Evolutionary conservation across 2,113 vertebrate species (phyloP), one percentile per base, ranked within the genome.

Genomic region (Agapornis roseicollis): DNA sequence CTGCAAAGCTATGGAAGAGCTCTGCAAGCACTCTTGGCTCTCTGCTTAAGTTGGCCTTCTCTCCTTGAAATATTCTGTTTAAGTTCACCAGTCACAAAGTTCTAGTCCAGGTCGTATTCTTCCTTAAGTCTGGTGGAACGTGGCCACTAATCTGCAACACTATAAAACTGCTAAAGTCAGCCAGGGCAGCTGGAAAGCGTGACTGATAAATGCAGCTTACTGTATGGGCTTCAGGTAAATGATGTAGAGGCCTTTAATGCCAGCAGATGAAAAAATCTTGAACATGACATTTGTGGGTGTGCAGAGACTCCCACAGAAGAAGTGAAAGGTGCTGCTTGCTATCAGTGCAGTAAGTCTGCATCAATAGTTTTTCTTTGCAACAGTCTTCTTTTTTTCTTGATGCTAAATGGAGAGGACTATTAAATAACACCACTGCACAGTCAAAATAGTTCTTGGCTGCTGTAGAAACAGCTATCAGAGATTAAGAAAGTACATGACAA

Each of bases 401-500:
- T 94, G 56, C 39, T 89, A 80, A 84, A 91, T 27, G 78, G 31
- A 39, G 61, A 91, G 28, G 23, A 50, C 22, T 81, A 76, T 73
- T 94, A 81, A 94, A 58, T 94, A 90, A 83, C 33, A 85, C 50
- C 60, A 83, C 9, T 63, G 68, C 70, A 50, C 14, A 70, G 60
- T 63, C 74, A 95, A 55, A 55, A 73, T 49, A 71, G 56, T 61
- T 77, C 50, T 79, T 41, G 89, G 73, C 70, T 93, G 22, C 60
- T 79, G 64, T 35, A 95, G 66, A 95, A 88, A 79, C 65, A 92
- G 9, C 93, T 71, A 78, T 19, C 81, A 80, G 85, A 91, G 56
- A 64, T 28, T 31, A 66, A 92, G 76, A 85, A 96, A 84, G 25
- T 65, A 77, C 80, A 35, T 76, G 50, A 80, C 28, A 80, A n/a